Evolutionary conservation across 2,888 invertebrate species (phyloP).

Genomic region (Microctonus aethiopoides): DNA sequence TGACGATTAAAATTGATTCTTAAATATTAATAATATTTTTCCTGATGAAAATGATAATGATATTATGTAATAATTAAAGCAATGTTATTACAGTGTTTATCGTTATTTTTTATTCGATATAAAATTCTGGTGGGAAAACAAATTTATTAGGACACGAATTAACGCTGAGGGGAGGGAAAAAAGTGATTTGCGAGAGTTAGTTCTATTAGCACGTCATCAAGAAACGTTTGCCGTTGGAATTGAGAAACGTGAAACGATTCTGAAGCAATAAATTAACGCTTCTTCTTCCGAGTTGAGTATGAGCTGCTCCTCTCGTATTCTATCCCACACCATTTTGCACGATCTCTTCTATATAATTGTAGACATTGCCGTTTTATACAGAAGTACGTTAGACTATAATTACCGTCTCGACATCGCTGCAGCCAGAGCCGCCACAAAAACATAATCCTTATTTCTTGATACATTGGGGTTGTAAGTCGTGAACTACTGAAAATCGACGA

Average conservation of each 20-base stretch:
- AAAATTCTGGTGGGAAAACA: too few species aligned
- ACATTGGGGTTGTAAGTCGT: constrained; percentile 37
- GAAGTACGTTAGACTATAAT: constrained; percentile 48
- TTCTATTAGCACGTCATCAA: constrained; percentile 31
- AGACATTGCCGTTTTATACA: neutral
- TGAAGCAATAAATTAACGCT: constrained; percentile 24
- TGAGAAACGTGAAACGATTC: constrained; percentile 13
- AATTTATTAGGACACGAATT: too few species aligned
- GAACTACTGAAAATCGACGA: constrained; percentile 47
- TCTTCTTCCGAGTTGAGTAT: neutral
- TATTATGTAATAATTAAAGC: too few species aligned
- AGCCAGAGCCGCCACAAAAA: constrained; percentile 44
- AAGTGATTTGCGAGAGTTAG: constrained; percentile 18
- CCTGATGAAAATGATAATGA: neutral
- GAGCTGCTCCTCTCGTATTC: neutral
- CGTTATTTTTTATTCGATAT: too few species aligned
- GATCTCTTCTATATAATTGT: neutral
- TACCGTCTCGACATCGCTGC: constrained; percentile 32
- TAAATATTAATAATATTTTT: neutral
- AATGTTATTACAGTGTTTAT: too few species aligned
- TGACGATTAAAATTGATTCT: neutral
- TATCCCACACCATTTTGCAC: neutral
- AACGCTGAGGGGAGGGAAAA: neutral
- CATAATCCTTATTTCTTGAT: constrained; percentile 51
- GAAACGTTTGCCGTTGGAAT: constrained; percentile 23